Conservation (phyloP, 2,888 invertebrate genomes). For the Xylocampa areola region DNA sequence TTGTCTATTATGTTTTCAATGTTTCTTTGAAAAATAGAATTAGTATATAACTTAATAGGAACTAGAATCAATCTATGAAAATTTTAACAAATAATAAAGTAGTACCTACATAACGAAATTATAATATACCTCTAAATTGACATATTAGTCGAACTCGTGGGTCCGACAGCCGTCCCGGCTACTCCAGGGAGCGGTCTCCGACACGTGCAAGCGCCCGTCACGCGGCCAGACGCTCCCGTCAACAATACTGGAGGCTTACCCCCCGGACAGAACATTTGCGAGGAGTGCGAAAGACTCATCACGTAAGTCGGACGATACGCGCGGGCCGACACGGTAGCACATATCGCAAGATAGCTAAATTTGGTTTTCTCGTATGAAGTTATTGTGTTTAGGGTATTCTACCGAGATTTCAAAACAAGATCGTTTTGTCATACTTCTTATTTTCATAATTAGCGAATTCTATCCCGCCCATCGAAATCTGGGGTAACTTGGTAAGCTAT, state of each 20-base stretch:
- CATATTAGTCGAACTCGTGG: conserved; percentile 72
- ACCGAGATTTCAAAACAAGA: conserved; percentile 8
- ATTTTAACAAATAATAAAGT: conserved; percentile 1
- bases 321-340: conserved; percentile 91
- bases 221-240: conserved; percentile 90
- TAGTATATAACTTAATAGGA: not conserved
- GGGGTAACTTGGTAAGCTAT: conserved; percentile 37
- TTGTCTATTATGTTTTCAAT: too few relatives aligned
- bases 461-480: conserved; percentile 7
- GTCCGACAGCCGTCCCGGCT: conserved; percentile 70
- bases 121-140: conserved; percentile 69
- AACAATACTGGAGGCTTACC: conserved; percentile 93
- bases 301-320: conserved; percentile 95
- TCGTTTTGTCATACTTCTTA: conserved; percentile 7
- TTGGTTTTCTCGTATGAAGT: conserved; percentile 56
- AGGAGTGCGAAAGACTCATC: conserved; percentile 98
- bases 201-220: conserved; percentile 94
- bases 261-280: conserved; percentile 97
- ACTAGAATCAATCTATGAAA: not conserved
- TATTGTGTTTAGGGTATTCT: conserved; percentile 23
- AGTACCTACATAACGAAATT: conserved; percentile 53
- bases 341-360: conserved; percentile 75
- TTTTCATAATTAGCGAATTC: conserved; percentile 27
- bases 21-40: too few relatives aligned
- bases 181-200: conserved; percentile 90